phyloP scores from a whole-genome alignment of 1,140 invertebrate species.

The Melitaea cinxia region DNA sequence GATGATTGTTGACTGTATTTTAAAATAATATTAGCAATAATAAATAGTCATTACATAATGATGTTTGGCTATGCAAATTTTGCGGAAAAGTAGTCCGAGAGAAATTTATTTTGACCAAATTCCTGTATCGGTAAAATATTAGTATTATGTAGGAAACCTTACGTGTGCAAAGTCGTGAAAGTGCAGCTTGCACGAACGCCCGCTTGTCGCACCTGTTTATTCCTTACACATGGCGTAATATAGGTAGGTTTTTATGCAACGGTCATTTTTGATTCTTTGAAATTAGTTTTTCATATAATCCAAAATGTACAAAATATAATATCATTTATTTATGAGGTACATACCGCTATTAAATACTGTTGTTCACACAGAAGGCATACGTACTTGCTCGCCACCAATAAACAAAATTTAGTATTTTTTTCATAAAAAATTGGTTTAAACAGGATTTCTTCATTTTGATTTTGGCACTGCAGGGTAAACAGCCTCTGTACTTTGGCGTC shows the following conservation, averaged over 20 bases:
- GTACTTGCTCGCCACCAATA: no score
- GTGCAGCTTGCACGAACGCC: slow-evolving; percentile 61
- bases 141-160: slow-evolving; percentile 51
- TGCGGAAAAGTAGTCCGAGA: slow-evolving; percentile 33
- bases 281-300: not conserved
- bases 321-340: no score
- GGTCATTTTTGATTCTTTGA: slow-evolving; percentile 10
- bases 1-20: not conserved
- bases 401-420: no score
- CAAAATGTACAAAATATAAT: no score
- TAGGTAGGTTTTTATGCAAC: slow-evolving; percentile 24
- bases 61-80: slow-evolving; percentile 52
- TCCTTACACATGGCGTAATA: slow-evolving; percentile 70
- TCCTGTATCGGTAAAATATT: slow-evolving; percentile 32
- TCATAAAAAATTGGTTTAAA: no score
- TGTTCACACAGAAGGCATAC: no score
- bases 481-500: no score
- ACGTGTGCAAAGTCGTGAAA: slow-evolving; percentile 56
- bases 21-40: not conserved
- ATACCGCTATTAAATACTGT: no score
- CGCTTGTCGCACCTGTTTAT: slow-evolving; percentile 62
- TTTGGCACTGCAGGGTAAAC: no score
- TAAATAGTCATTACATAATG: slow-evolving; percentile 47
- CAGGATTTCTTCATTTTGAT: no score
- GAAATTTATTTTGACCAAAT: slow-evolving; percentile 54